Base-by-base conservation (phyloP, 2,888 invertebrate genomes). In the Lasiommata megera region DNA sequence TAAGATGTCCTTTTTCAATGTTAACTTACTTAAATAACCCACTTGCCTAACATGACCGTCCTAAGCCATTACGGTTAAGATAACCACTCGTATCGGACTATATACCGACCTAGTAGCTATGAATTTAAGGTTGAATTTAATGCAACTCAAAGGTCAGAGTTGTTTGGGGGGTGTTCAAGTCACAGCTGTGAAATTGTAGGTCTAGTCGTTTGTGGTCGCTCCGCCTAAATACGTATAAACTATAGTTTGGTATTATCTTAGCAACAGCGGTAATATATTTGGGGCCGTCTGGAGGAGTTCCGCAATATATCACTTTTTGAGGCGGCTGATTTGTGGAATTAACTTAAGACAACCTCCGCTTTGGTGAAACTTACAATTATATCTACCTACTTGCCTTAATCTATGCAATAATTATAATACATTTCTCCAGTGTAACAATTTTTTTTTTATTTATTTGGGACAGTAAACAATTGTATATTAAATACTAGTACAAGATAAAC, bases 181-280 rank as follows among this genome's bases (percentile, higher is more conserved):
- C 82, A 66, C 84, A 84, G 79, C 82, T 84, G 84, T 60, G 74
- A 74, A 72, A 69, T 69, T 70, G 74, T 77, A 74, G 79, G 77
- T 73, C 75, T 73, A 76, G 76, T 72, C 75, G 74, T 80, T 82
- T 82, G 84, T 69, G 84, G 84, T 80, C 66, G 68, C 54, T 59
- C 71, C 68, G 76, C 73, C 81, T 81, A 80, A 82, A 82, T 79
- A 79, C 74, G 72, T 70, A 76, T 74, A 59, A 61, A 52, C 50
- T 40, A 52, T 53, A 53, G 52, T 53, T 53, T 41, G 38, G 40
- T 51, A 29, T 51, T 51, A 40, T 51, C 51, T 51, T 28, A 51
- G 51, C 14, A 51, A 23, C 48, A 48, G 23, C 38, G 50, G 46
- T 58, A 58, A 56, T 63, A 61, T 58, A 63, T 63, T 61, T 61